Evolutionary conservation across 2,797 vertebrate species (phyloP).

Genomic region (Percopsis omiscomaycus): DNA sequence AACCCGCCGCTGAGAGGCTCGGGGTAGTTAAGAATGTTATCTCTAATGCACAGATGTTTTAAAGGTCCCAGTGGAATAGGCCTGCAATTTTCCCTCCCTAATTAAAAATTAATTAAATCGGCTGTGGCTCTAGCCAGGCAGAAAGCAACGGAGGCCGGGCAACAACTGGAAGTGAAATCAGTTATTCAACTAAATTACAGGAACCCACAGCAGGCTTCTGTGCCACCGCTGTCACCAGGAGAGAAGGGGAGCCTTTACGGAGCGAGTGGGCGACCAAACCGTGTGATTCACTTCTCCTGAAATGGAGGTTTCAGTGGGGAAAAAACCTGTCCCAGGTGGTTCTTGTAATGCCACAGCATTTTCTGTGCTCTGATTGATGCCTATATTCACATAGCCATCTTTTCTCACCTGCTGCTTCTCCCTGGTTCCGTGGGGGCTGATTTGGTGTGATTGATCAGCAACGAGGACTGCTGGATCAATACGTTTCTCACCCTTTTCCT

Average conservation of each 20-base stretch:
- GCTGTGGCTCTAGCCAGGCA: conserved; percentile 74
- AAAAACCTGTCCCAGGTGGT: conserved; percentile 25
- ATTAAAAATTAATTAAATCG: conserved; percentile 84
- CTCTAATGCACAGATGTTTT: conserved; percentile 81
- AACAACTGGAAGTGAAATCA: conserved; percentile 72
- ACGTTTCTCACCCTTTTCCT: conserved; percentile 70
- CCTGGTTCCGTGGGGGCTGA: conserved; percentile 63
- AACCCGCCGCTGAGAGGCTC: conserved; percentile 59
- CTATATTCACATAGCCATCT: conserved; percentile 56
- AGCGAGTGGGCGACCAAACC: conserved; percentile 20
- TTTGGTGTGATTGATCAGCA: conserved; percentile 77
- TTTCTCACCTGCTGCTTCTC: conserved; percentile 65
- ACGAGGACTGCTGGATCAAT: conserved; percentile 73
- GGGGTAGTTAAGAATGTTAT: conserved; percentile 81
- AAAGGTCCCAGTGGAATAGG: conserved; percentile 77
- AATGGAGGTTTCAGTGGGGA: conserved; percentile 14
- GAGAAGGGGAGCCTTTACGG: conserved; percentile 18
- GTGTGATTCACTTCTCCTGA: conserved; percentile 9
- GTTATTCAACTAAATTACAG: conserved; percentile 80
- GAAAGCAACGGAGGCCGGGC: conserved; percentile 70
- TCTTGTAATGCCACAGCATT: conserved; percentile 38
- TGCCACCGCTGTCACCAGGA: conserved; percentile 63
- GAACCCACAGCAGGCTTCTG: conserved; percentile 60
- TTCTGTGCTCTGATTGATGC: conserved; percentile 55
- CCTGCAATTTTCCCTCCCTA: conserved; percentile 77